Evolutionary conservation across 2,888 invertebrate species (phyloP).

Genomic region (Lagria hirta): DNA sequence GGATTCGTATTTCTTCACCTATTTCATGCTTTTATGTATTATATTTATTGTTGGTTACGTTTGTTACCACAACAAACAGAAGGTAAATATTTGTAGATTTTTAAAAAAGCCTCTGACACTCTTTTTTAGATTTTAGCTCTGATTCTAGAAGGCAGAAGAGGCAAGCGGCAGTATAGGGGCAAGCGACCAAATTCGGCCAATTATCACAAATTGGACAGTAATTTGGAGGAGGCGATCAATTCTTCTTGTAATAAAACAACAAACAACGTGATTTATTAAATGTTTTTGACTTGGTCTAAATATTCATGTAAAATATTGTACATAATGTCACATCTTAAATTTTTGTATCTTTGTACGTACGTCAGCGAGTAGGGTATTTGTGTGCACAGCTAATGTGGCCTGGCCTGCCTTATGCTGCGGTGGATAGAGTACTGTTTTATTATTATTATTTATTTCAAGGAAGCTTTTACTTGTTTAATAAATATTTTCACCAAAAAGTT

Average conservation of each 20-base stretch:
- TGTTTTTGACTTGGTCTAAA: conserved; percentile 20
- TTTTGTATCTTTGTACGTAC: conserved; percentile 25
- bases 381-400: too few species aligned
- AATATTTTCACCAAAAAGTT: too few species aligned
- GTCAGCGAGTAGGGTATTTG: too few species aligned
- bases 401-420: too few species aligned
- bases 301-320: conserved; percentile 19
- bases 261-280: conserved; percentile 60
- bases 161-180: conserved; percentile 52
- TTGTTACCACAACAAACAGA: conserved; percentile 67
- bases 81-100: conserved; percentile 53
- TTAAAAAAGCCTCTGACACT: conserved; percentile 5
- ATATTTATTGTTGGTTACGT: conserved; percentile 65
- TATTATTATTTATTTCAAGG: too few species aligned
- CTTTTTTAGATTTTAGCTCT: conserved; percentile 63
- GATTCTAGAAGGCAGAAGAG: conserved; percentile 61
- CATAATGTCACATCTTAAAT: conserved; percentile 19
- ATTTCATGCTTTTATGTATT: conserved; percentile 65
- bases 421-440: too few species aligned
- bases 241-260: conserved; percentile 60
- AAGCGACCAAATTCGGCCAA: conserved; percentile 64
- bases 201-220: conserved; percentile 67
- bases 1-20: conserved; percentile 69
- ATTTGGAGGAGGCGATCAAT: conserved; percentile 67
- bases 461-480: too few species aligned